These are phyloP conservation scores for Drosophila varians DNA, from an alignment of 1,140 invertebrate genomes.

Conservation along the genomic window DNA sequence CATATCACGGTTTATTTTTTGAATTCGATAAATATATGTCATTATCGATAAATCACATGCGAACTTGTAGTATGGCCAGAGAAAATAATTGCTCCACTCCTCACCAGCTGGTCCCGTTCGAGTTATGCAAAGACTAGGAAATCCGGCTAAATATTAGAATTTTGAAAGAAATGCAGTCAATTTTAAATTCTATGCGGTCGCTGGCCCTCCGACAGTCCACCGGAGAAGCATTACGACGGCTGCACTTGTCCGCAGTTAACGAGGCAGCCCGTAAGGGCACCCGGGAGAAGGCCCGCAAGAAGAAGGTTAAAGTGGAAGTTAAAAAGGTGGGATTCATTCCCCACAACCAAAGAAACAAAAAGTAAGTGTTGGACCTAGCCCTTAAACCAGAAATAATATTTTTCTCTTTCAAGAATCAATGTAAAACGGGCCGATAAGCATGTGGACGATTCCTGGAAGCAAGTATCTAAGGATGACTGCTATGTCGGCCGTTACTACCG, in stretches of 20 bases:
- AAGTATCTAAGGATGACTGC: slow-evolving; percentile 87
- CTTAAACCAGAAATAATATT: fast-evolving
- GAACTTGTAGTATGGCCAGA: neutral
- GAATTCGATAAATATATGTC: neutral
- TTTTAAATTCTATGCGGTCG: slow-evolving; percentile 61
- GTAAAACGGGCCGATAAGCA: slow-evolving; percentile 83
- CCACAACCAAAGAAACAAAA: slow-evolving; percentile 85
- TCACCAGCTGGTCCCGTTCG: neutral
- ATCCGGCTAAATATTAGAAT: slow-evolving; percentile 16
- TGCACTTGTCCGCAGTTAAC: slow-evolving; percentile 83
- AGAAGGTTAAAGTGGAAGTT: slow-evolving; percentile 89
- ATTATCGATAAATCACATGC: slow-evolving; percentile 1
- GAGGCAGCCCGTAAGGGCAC: slow-evolving; percentile 91
- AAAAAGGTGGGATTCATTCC: slow-evolving; percentile 88
- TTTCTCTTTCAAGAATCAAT: slow-evolving; percentile 57
- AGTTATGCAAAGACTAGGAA: slow-evolving; percentile 36
- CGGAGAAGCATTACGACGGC: slow-evolving; percentile 43
- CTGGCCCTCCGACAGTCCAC: slow-evolving; percentile 60
- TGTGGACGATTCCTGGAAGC: slow-evolving; percentile 86
- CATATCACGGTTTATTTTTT: neutral
- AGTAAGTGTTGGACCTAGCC: slow-evolving; percentile 53
- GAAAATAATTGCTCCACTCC: neutral
- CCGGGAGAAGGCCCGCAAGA: slow-evolving; percentile 88
- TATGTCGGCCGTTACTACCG: slow-evolving; percentile 86
- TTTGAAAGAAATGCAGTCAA: slow-evolving; percentile 64